Percentiles rank a stretch among this genome's conserved stretches.
phyloP scores from a whole-genome alignment of 2,797 vertebrate genomes.

The Nannoperca obscura region DNA sequence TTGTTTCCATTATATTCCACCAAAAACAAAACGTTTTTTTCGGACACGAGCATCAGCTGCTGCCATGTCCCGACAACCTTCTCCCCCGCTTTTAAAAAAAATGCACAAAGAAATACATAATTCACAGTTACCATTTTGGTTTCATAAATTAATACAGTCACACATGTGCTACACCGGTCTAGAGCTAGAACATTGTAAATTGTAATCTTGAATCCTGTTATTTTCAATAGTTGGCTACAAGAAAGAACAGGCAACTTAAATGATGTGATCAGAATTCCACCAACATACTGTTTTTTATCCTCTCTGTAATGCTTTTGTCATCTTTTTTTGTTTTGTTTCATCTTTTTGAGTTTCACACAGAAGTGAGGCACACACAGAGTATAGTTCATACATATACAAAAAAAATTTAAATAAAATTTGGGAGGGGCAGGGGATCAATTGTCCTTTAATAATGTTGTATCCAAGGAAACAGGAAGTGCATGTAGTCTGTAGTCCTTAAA shows the following conservation, averaged over 20 bases:
- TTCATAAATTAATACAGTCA: slow-evolving; percentile 94
- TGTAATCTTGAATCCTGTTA: slow-evolving; percentile 88
- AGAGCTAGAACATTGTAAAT: slow-evolving; percentile 92
- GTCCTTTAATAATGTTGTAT: slow-evolving; percentile 74
- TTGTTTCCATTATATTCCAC: slow-evolving; percentile 87
- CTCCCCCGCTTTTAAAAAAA: slow-evolving; percentile 78
- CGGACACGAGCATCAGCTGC: slow-evolving; percentile 78
- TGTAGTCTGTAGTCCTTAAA: slow-evolving; percentile 84
- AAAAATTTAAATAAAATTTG: slow-evolving; percentile 80
- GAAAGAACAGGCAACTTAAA: slow-evolving; percentile 91
- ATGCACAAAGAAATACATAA: slow-evolving; percentile 91
- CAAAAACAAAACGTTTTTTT: slow-evolving; percentile 68
- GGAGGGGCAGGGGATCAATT: slow-evolving; percentile 68
- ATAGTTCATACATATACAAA: slow-evolving; percentile 88
- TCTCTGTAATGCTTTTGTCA: slow-evolving; percentile 82
- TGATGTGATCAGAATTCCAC: slow-evolving; percentile 86
- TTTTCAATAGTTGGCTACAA: slow-evolving; percentile 91
- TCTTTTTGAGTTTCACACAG: slow-evolving; percentile 85
- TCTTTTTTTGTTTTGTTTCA: slow-evolving; percentile 81
- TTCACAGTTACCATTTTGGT: slow-evolving; percentile 94
- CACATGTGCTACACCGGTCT: slow-evolving; percentile 92
- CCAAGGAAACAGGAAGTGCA: slow-evolving; percentile 85
- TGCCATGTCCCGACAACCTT: slow-evolving; percentile 75
- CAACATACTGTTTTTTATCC: slow-evolving; percentile 80
- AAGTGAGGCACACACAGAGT: slow-evolving; percentile 90